Evolutionary conservation across 1,140 invertebrate species (phyloP).

Genomic region (Drosophila quadrilineata): DNA sequence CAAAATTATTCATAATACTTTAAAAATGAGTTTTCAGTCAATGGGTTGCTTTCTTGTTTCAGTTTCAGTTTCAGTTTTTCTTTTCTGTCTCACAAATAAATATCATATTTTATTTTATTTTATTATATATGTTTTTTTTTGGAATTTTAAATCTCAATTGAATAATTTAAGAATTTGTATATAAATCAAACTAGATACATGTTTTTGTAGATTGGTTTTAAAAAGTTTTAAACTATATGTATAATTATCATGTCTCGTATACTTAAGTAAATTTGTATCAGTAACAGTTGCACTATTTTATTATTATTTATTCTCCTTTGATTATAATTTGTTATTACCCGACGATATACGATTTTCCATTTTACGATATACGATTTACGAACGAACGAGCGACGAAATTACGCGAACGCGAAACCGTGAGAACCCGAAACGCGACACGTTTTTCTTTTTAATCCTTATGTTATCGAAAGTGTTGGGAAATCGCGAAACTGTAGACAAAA

Average conservation of each 20-base stretch:
- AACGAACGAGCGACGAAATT: constrained; percentile 79
- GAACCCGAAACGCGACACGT: constrained; percentile 77
- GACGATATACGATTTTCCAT: constrained; percentile 40
- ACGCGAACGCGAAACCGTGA: constrained; percentile 80
- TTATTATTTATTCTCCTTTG: constrained; percentile 53
- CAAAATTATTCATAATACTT: constrained; percentile 76
- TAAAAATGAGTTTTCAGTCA: constrained; percentile 76
- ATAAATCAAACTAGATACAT: constrained; percentile 8
- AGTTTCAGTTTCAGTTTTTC: constrained; percentile 13
- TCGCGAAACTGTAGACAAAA: no score
- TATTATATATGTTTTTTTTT: constrained; percentile 40
- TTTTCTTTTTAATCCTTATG: constrained; percentile 17
- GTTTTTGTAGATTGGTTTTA: no score
- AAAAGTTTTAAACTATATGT: constrained; percentile 56
- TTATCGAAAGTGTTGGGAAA: constrained; percentile 53
- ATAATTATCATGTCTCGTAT: constrained; percentile 59
- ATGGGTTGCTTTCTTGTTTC: constrained; percentile 65
- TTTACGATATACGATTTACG: constrained; percentile 27
- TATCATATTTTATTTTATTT: constrained; percentile 25
- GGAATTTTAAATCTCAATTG: constrained; percentile 64
- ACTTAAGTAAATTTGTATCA: constrained; percentile 68
- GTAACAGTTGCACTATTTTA: constrained; percentile 68
- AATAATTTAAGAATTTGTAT: constrained; percentile 2
- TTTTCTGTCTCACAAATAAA: constrained; percentile 51
- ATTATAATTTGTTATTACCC: constrained; percentile 64